A percentile compares a stretch with the other conserved stretches of the same genome.
Evolutionary conservation across 2,113 vertebrate genomes (phyloP).

Genomic region (Hippocampus barbouri): DNA sequence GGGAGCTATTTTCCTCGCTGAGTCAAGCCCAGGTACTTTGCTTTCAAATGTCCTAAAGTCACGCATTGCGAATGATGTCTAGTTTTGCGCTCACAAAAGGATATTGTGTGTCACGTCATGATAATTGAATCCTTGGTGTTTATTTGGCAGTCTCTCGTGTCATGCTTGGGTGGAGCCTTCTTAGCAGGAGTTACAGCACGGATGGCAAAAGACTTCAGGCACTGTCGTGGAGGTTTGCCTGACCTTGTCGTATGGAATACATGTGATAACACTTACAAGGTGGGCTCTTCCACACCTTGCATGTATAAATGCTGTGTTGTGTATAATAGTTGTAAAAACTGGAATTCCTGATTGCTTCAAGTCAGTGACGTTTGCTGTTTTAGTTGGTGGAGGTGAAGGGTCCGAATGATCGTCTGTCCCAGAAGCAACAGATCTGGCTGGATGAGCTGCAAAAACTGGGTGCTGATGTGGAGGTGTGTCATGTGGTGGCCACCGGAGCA

Average conservation of each 20-base stretch:
- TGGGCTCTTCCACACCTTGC: constrained; percentile 41
- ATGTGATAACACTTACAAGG: constrained; percentile 76
- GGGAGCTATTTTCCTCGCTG: constrained; percentile 86
- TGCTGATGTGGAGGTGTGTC: constrained; percentile 89
- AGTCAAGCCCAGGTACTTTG: constrained; percentile 84
- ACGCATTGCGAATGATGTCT: not conserved
- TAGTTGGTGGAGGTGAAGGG: constrained; percentile 97
- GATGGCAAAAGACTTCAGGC: constrained; percentile 84
- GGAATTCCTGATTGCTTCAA: not conserved
- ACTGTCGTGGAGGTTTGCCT: constrained; percentile 86
- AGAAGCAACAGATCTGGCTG: constrained; percentile 93
- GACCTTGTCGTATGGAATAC: constrained; percentile 92
- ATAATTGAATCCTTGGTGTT: not conserved
- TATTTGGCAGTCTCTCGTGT: constrained; percentile 78
- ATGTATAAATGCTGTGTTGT: not conserved
- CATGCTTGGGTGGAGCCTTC: constrained; percentile 83
- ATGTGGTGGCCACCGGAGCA: constrained; percentile 80
- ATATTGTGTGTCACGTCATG: not conserved
- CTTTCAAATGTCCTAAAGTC: not conserved
- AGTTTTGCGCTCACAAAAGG: not conserved
- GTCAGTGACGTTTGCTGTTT: constrained; percentile 26
- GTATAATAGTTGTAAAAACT: not conserved
- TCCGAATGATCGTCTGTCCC: constrained; percentile 87
- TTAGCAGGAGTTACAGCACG: constrained; percentile 79
- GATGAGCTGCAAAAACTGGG: constrained; percentile 83